Evolutionary conservation across 2,888 invertebrate genomes (phyloP), one percentile per base, ranked within the genome.

Genomic region (Hirtodrosophila alboralis): DNA sequence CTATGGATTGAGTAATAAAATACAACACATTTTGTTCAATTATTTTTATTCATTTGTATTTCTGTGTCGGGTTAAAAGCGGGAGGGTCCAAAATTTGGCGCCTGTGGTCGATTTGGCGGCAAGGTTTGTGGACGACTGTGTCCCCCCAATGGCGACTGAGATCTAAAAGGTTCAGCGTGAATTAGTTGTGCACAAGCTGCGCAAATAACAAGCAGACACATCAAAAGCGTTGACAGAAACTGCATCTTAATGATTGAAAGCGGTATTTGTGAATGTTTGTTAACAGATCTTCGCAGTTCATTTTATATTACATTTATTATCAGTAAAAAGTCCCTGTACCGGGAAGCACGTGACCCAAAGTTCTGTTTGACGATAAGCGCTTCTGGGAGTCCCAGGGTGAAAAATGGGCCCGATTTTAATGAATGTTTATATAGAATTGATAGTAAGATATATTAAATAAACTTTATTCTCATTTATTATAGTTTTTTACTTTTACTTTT

Each of bases 211-310:
- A 78, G 9, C 12, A 79, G 7, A 10, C 44, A 7, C 12, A 53
- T 36, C 21, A 65, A 26, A n/a, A 72, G 23, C 0, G 57, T 12
- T 13, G 62, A 38, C 0, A 63, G 38, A 4, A 75, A 18, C 30
- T 79, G 57, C 79, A 83, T 78, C 31, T 71, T 81, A n/a, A 3
- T 10, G 3, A 12, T 9, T 41, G 0, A 1, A 18, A 30, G n/a
- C 28, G 16, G 6, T 33, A 30, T 67, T 16, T 27, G n/a, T 1
- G 1, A 16, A 0, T 34, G 10, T 9, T 26, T n/a, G n/a, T n/a
- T n/a, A n/a, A n/a, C n/a, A n/a, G n/a, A n/a, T n/a, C n/a, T n/a
- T 8, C 12, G 10, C 10, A 23, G 5, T 30, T 1, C 14, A 31
- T 28, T 54, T 63, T 54, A 54, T 62, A 60, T 18, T 14, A 5